Base-by-base conservation (phyloP, 2,113 vertebrate species). In the Brachionichthys hirsutus region DNA sequence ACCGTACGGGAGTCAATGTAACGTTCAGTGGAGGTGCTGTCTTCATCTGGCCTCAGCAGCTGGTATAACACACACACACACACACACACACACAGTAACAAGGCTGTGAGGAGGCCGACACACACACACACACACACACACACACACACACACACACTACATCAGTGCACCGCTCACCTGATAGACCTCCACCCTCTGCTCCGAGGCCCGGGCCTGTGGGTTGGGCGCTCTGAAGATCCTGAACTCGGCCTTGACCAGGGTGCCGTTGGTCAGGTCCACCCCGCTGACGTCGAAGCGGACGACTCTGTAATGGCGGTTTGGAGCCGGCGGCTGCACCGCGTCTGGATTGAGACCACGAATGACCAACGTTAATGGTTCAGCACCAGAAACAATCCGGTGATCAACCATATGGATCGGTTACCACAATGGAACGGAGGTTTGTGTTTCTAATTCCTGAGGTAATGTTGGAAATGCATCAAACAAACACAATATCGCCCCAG, bases 1-100 rank as follows among this genome's bases (percentile, higher is more conserved):
- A 99, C 92, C 0, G 96, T 97, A 81, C 98, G 95, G 70, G 97
- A 98, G 82, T 98, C 96, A 0, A 99, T 95, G 80, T 99, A 99
- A 63, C 97, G 94, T 53, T 99, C 96, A 35, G 92, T 92, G 63
- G 97, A 94, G 16, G 93, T 94, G 9, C 93, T 93, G 22, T 94
- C 83, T 34, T 95, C 93, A 70, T 97, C 96, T 55, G 93, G 92
- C 84, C 93, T 97, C 70, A 99, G 90, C 77, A 99, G 89, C 98
- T 99, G 86, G 24, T 30, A 30, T 6, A 4, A 3, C 24, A 3
- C 24, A 3, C 24, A 30, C 24, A 30, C 24, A 30, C 24, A 62
- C 8, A 43, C 2, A 70, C 49, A 55, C 22, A 46, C 16, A 44
- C 10, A 40, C 22, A 14, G 6, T 3, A 16, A 30, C 24, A 30